Evolutionary conservation across 2,113 vertebrate species (phyloP), one percentile per base, ranked within the genome.

Genomic region (Acanthochromis polyacanthus): DNA sequence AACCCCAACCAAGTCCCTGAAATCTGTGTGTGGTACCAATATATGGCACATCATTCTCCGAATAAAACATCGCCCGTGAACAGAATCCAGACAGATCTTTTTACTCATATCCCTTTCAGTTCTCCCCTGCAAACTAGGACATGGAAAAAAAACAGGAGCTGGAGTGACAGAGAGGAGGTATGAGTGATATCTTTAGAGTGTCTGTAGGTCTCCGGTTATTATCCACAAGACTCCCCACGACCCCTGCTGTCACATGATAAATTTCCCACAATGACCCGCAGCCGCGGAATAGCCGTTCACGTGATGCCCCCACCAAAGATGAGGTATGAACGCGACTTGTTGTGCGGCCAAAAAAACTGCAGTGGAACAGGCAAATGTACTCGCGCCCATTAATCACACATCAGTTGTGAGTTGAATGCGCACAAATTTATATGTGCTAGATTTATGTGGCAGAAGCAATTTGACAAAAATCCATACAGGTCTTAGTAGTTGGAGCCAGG

Each of bases 381-480:
- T 64, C 22, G 9, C 53, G 32, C 20, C 56, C 76, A 87, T 90
- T 88, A 82, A 91, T 90, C 90, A 92, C 67, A 66, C 58, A 88
- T 85, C 87, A 78, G 87, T 81, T 88, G 78, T 61, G 78, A 84
- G 81, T 74, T 72, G 87, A 92, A 89, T 62, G 81, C 79, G 73
- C 79, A 75, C 79, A 86, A 81, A 91, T 90, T 88, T 89, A 82
- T 89, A 88, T 85, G 86, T 81, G 82, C 75, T 77, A 71, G 86
- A 89, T 88, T 91, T 91, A 90, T 89, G 86, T 85, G 86, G 88
- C 89, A 82, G 89, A 88, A 79, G 90, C 88, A 89, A 90, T 90
- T 90, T 90, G 84, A 91, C 86, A 82, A 88, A 90, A 90, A 92
- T 92, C 90, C 76, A 90, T 91, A 91, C 69, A 70, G 83, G 84